Percentiles rank a stretch among this genome's conserved stretches.
Conservation (phyloP, 2,888 invertebrate genomes). For the Nymphalis c-album region DNA sequence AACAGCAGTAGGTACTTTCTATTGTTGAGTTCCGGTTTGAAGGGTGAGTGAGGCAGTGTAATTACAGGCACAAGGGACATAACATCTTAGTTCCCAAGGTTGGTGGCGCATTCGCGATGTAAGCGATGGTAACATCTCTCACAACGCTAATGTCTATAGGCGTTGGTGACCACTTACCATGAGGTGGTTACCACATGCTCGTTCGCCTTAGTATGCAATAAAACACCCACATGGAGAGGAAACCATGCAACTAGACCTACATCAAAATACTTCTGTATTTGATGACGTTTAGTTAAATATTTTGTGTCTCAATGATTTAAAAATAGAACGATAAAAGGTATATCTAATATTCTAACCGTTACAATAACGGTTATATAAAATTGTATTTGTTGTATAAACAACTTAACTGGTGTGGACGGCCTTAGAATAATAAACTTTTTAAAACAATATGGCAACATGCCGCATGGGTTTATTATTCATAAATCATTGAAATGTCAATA, state of each 20-base stretch:
- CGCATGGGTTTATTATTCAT: conserved; percentile 64
- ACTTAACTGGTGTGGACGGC: conserved; percentile 21
- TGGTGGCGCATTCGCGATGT: background rate
- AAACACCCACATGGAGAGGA: too few relatives aligned
- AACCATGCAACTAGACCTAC: background rate
- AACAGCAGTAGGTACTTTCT: too few relatives aligned
- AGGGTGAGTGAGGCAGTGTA: too few relatives aligned
- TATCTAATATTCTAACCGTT: background rate
- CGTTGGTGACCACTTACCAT: too few relatives aligned
- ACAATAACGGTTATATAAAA: background rate
- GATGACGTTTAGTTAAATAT: too few relatives aligned
- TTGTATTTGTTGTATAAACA: background rate
- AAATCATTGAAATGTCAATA: conserved; percentile 73
- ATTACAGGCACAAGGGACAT: too few relatives aligned
- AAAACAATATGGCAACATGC: conserved; percentile 56
- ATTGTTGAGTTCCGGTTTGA: conserved; percentile 10
- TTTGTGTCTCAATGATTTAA: background rate
- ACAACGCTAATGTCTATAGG: too few relatives aligned
- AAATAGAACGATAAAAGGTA: background rate
- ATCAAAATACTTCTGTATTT: too few relatives aligned
- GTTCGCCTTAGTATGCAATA: too few relatives aligned
- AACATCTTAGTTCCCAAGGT: too few relatives aligned
- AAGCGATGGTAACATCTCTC: conserved; percentile 8
- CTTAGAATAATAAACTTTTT: conserved; percentile 46
- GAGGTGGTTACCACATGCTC: too few relatives aligned